These are phyloP conservation scores for Varecia variegata DNA, from an alignment of 2,797 vertebrate genomes.

Conservation along the genomic window DNA sequence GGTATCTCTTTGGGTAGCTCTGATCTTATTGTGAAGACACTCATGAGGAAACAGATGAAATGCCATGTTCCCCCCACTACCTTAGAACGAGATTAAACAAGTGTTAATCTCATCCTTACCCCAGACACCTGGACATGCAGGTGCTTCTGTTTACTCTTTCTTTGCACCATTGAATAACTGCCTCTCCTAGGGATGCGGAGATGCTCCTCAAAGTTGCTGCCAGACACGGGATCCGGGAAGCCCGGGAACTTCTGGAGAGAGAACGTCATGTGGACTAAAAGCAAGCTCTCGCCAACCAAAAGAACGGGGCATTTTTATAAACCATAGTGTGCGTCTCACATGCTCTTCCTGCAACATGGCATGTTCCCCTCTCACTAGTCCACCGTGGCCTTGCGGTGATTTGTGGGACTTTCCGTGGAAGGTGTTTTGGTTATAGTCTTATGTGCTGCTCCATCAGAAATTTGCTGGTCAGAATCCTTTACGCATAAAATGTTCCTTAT, in stretches of 20 bases:
- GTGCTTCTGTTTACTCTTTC: not conserved
- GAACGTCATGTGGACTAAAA: constrained; percentile 71
- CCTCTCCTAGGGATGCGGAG: constrained; percentile 74
- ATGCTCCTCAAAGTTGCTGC: constrained; percentile 76
- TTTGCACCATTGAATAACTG: not conserved
- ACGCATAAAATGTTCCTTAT: not conserved
- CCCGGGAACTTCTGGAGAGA: constrained; percentile 77
- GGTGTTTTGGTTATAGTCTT: not conserved
- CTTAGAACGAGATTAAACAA: not conserved
- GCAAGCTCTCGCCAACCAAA: not conserved
- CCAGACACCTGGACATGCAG: not conserved
- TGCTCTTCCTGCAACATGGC: not conserved
- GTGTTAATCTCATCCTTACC: not conserved
- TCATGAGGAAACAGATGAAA: not conserved
- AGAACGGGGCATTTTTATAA: not conserved
- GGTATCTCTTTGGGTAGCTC: constrained; percentile 8
- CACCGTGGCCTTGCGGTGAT: not conserved
- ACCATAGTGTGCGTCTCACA: not conserved
- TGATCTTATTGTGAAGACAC: constrained; percentile 18
- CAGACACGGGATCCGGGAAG: constrained; percentile 64
- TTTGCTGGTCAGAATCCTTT: not conserved
- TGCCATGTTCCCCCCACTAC: not conserved
- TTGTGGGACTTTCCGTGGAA: not conserved
- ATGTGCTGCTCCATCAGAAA: not conserved
- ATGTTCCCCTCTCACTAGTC: not conserved